phyloP scores from a whole-genome alignment of 2,888 invertebrate genomes.

The Drosophila formosana region DNA sequence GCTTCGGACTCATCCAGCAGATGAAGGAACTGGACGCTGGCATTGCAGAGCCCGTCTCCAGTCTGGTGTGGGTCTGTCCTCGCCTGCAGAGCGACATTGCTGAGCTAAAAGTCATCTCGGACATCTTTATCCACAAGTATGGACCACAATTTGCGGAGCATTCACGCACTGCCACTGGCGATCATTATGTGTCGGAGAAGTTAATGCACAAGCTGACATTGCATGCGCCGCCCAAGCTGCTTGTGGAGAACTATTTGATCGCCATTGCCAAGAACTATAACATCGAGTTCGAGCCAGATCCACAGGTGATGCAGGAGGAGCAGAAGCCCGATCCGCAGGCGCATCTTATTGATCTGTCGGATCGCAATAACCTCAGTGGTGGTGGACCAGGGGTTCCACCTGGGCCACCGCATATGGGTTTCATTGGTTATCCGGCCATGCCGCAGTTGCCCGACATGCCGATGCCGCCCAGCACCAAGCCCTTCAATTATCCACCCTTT shows the following conservation, averaged over 20 bases:
- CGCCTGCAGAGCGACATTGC: slow-evolving; percentile 94
- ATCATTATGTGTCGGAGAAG: slow-evolving; percentile 95
- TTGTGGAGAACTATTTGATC: slow-evolving; percentile 97
- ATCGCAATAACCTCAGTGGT: slow-evolving; percentile 87
- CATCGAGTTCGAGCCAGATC: slow-evolving; percentile 97
- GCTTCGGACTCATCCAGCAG: slow-evolving; percentile 98
- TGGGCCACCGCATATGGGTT: slow-evolving; percentile 88
- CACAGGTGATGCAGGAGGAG: slow-evolving; percentile 94
- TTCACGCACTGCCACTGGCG: slow-evolving; percentile 94
- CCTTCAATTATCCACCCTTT: slow-evolving; percentile 89
- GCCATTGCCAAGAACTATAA: slow-evolving; percentile 98
- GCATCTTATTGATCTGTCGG: slow-evolving; percentile 89
- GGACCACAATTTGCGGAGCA: slow-evolving; percentile 96
- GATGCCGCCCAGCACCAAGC: slow-evolving; percentile 86
- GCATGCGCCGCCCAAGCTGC: slow-evolving; percentile 96
- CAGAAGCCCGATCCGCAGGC: slow-evolving; percentile 85
- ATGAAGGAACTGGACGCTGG: slow-evolving; percentile 99
- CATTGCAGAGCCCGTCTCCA: slow-evolving; percentile 97
- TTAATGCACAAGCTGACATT: slow-evolving; percentile 96
- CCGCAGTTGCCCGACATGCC: slow-evolving; percentile 87
- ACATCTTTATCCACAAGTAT: slow-evolving; percentile 94
- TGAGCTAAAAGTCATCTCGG: slow-evolving; percentile 92
- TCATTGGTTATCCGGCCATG: slow-evolving; percentile 86
- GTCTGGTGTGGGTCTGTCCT: slow-evolving; percentile 96
- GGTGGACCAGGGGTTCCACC: background rate